These are phyloP conservation scores for Xylota sylvarum DNA, from an alignment of 2,888 invertebrate genomes.

Conservation along the genomic window DNA sequence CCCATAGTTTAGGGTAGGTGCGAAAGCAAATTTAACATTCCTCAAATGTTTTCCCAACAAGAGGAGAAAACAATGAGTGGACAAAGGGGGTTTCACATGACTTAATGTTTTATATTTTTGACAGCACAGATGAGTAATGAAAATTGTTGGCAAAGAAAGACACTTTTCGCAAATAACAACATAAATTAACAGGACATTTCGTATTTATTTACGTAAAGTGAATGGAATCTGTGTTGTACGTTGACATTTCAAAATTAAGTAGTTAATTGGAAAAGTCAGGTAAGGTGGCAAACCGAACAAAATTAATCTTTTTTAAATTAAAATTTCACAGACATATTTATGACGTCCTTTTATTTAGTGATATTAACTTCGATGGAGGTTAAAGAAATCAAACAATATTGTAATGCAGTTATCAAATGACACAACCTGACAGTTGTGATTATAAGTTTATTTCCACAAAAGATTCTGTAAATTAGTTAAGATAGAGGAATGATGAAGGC, in stretches of 20 bases:
- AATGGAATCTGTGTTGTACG: background rate
- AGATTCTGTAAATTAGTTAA: too few relatives aligned
- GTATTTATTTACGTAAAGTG: background rate
- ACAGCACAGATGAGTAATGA: slow-evolving; percentile 23
- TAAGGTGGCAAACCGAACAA: background rate
- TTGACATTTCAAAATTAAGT: background rate
- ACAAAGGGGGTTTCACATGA: slow-evolving; percentile 7
- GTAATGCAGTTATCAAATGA: too few relatives aligned
- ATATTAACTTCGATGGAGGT: too few relatives aligned
- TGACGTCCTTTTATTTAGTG: too few relatives aligned
- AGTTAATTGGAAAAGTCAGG: background rate
- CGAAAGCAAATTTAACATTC: background rate
- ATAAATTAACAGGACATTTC: background rate
- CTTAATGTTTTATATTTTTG: slow-evolving; percentile 17
- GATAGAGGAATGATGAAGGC: too few relatives aligned
- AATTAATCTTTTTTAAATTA: too few relatives aligned
- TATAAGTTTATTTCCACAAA: too few relatives aligned
- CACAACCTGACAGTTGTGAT: too few relatives aligned
- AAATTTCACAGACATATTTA: too few relatives aligned
- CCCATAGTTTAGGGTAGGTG: background rate
- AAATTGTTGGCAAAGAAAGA: slow-evolving; percentile 14
- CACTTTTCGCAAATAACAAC: background rate
- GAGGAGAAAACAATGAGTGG: background rate
- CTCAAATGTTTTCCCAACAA: slow-evolving; percentile 5
- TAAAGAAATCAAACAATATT: too few relatives aligned